Conservation (phyloP, 2,113 vertebrate genomes). For the Chelonoidis abingdonii region DNA sequence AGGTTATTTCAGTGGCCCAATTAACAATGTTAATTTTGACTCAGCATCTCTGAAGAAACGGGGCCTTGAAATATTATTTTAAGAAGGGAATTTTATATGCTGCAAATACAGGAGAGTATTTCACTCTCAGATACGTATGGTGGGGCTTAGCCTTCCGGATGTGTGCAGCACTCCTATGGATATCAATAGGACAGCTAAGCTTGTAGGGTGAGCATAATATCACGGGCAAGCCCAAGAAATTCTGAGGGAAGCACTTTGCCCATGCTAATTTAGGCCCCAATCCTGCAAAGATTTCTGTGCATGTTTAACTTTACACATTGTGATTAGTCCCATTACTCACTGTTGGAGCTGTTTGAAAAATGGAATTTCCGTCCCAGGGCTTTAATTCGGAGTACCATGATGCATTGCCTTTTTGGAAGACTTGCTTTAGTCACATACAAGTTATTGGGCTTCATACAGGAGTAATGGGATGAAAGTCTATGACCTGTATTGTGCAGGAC, state of each 20-base stretch:
- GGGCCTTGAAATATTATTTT: neutral
- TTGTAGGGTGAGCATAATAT: neutral
- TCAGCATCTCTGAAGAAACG: neutral
- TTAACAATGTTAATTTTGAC: neutral
- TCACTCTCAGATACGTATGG: no score
- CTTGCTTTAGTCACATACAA: neutral
- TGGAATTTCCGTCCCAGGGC: neutral
- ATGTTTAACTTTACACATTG: neutral
- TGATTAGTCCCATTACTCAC: neutral
- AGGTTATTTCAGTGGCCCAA: neutral
- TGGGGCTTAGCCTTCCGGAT: neutral
- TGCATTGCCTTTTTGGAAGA: neutral
- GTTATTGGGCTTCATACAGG: neutral
- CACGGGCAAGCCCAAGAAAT: neutral
- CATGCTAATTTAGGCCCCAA: neutral
- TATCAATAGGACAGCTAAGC: no score
- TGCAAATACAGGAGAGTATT: neutral
- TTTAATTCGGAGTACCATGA: neutral
- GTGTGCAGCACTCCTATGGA: no score
- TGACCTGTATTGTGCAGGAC: neutral
- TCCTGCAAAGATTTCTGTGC: neutral
- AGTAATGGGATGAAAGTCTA: neutral
- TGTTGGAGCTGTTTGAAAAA: neutral
- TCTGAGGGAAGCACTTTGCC: neutral
- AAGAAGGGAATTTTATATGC: neutral